Evolutionary conservation across 2,797 vertebrate genomes (phyloP), one percentile per base, ranked within the genome.

Genomic region (Nannoperca obscura): DNA sequence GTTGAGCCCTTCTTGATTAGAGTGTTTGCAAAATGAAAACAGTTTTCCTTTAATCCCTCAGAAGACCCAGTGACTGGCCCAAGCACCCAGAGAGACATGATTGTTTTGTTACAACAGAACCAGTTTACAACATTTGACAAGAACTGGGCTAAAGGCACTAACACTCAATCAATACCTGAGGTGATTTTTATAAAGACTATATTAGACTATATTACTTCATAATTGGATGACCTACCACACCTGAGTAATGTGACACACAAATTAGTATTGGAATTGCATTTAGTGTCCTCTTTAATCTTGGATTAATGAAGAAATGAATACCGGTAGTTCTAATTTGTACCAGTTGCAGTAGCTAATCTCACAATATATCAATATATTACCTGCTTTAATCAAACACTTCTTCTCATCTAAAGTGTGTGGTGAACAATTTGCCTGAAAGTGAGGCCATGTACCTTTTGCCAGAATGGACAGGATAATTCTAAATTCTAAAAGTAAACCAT

Each of bases 11-110:
- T 59, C 36, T 30, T 55, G 36, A 71, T 40, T 24, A 55, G 14
- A 38, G 54, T 66, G 15, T 61, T 27, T 64, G 42, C 27, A 70
- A 71, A 74, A 59, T 60, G 0, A 24, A 60, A 69, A 46, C 12
- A 2, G 19, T 62, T 83, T 46, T 30, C 4, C 5, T 65, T 55
- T 64, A 40, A 74, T 63, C 44, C 58, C 5, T 30, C 17, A 38
- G 17, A 53, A 59, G 13, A 52, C 17, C 42, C 27, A 74, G 42
- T 0, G 1, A 49, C 63, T 10, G 34, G 11, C 24, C 44, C 1
- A 0, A 42, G 46, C 58, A 12, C 6, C 47, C n/a, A n/a, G n/a
- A 60, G 44, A 71, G n/a, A 20, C 1, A 38, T 30, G 0, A 10
- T 62, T 13, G 34, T 57, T 57, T 74, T 71, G 7, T 40, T 47